Base-by-base conservation (phyloP, 2,113 vertebrate species). In the Alaudala cheleensis region DNA sequence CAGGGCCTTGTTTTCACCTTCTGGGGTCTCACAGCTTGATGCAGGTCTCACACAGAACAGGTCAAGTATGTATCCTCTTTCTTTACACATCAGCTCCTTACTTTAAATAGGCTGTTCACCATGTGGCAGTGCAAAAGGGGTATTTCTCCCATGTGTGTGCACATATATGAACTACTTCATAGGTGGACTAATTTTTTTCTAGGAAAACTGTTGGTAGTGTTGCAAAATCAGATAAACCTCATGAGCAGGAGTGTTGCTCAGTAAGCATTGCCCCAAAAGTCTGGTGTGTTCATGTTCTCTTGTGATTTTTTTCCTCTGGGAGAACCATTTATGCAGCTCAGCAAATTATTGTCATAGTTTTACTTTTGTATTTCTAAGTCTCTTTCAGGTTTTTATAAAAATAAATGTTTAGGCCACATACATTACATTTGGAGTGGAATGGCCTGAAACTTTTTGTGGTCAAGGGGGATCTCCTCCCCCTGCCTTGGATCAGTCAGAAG, bases 371-470 rank as follows among this genome's bases (percentile, higher is more conserved):
- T 83, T 86, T 86, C 31, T 40, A 49, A 47, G 4, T 5, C 5
- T 45, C 14, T 31, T 42, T 28, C 0, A 0, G 0, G 7, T 24
- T 33, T 60, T 40, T 42, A 8, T 51, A 11, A 56, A 49, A 58
- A 31, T 3, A 47, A 70, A 22, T 11, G 7, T 60, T 64, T n/a
- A 44, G n/a, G 19, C 28, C 33, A 34, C 3, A 2, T 28, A 31
- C 5, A 7, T 70, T 51, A 20, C 1, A 10, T 49, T 57, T 74
- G 31, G 17, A 19, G 11, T 57, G 17, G 45, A 66, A 34, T 21
- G 37, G 49, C 29, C 11, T 16, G 40, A 53, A n/a, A 25, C 24
- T 11, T 51, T 39, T 42, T 16, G 26, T 42, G n/a, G 9, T 12
- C 44, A 21, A 11, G 23, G 1, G 18, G 11, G 62, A 69, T 19